These are phyloP conservation scores for Anguilla rostrata DNA, from an alignment of 2,113 vertebrate genomes.

Conservation along the genomic window DNA sequence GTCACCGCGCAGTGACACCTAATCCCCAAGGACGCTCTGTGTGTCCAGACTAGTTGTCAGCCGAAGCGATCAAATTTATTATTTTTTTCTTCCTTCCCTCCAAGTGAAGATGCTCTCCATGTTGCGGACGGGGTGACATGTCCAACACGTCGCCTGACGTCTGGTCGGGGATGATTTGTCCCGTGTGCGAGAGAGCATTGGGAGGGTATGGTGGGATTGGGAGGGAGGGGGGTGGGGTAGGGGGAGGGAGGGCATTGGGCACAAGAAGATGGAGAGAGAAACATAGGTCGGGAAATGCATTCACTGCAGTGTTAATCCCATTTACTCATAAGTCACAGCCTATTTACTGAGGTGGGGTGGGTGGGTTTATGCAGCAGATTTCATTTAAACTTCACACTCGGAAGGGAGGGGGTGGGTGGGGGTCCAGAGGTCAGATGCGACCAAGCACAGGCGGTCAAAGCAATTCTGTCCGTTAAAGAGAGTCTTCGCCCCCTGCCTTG, in stretches of 20 bases:
- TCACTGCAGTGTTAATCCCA: background rate
- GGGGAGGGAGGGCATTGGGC: no score
- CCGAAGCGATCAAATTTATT: conserved; percentile 26
- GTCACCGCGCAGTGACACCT: conserved; percentile 23
- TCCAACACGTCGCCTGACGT: conserved; percentile 51
- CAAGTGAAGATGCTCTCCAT: conserved; percentile 48
- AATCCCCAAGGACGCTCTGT: conserved; percentile 32
- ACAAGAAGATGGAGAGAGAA: no score
- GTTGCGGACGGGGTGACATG: conserved; percentile 45
- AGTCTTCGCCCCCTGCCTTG: conserved; percentile 46
- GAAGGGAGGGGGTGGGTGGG: background rate
- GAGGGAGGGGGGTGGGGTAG: background rate
- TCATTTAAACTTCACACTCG: background rate
- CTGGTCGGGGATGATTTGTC: background rate
- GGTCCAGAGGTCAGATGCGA: conserved; percentile 33
- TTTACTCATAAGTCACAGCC: background rate
- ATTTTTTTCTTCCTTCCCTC: conserved; percentile 27
- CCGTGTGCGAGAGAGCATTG: background rate
- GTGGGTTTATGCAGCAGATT: background rate
- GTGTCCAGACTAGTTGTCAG: conserved; percentile 31
- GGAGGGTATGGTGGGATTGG: background rate
- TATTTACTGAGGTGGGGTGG: background rate
- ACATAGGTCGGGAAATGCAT: background rate
- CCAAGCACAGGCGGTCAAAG: conserved; percentile 50
- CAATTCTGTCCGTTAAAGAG: conserved; percentile 51